These are phyloP conservation scores for Drosophila simulans DNA, from an alignment of 1,140 invertebrate species.

Conservation along the genomic window DNA sequence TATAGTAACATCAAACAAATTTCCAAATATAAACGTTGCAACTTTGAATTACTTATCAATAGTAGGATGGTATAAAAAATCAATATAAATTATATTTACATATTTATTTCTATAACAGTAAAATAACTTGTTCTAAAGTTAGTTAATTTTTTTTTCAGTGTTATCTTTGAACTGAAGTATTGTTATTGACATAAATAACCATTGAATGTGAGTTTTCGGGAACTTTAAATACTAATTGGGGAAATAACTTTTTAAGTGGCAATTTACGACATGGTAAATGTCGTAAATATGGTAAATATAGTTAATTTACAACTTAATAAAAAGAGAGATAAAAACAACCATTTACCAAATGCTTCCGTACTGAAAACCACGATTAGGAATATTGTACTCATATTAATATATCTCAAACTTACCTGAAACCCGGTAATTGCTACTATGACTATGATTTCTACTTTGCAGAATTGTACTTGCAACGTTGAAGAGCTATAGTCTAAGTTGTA, in stretches of 20 bases:
- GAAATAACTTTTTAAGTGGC: no score
- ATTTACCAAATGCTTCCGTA: no score
- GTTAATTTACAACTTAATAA: no score
- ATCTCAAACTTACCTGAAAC: background rate
- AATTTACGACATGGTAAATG: no score
- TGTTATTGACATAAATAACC: background rate
- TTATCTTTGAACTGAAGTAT: background rate
- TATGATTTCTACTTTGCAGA: slow-evolving; percentile 12
- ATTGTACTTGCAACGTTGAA: slow-evolving; percentile 10
- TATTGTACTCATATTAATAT: no score
- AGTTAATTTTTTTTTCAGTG: background rate
- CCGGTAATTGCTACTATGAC: background rate
- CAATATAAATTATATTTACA: no score
- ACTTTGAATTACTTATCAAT: no score
- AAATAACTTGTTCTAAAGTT: background rate
- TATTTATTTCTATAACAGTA: no score
- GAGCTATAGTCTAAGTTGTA: slow-evolving; percentile 1
- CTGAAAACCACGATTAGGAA: no score
- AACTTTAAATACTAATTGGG: background rate
- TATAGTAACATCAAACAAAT: background rate
- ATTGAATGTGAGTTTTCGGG: background rate
- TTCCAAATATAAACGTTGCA: background rate
- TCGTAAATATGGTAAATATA: no score
- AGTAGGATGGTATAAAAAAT: no score
- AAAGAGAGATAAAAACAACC: no score